Conservation (phyloP, 2,797 vertebrate genomes). For the Gadopsis bispinosus region DNA sequence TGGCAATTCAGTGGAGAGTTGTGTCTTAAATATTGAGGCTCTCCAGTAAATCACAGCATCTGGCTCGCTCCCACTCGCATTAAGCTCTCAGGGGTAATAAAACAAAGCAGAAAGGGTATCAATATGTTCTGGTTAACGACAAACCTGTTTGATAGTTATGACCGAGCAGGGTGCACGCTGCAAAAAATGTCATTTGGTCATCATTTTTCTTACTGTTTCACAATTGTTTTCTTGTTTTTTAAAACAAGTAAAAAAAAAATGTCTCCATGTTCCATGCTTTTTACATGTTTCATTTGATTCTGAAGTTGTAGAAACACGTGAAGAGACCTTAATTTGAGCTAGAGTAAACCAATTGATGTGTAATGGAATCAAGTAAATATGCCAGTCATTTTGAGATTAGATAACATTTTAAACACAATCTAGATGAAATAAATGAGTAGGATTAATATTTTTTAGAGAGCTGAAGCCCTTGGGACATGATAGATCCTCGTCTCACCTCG, state of each 20-base stretch:
- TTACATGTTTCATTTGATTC: slow-evolving; percentile 3
- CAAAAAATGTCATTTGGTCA: slow-evolving; percentile 48
- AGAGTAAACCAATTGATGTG: neutral
- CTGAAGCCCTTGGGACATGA: slow-evolving; percentile 10
- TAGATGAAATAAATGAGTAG: neutral
- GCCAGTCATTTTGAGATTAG: slow-evolving; percentile 7
- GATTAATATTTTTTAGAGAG: slow-evolving; percentile 27
- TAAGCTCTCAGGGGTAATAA: slow-evolving; percentile 73
- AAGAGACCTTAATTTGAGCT: neutral
- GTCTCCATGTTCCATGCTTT: neutral
- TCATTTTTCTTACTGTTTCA: slow-evolving; percentile 22
- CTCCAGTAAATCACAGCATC: slow-evolving; percentile 72
- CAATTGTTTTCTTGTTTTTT: slow-evolving; percentile 2
- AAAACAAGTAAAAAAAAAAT: neutral
- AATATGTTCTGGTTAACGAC: slow-evolving; percentile 76
- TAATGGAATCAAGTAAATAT: slow-evolving; percentile 1
- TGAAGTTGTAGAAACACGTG: neutral
- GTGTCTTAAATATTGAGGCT: slow-evolving; percentile 72
- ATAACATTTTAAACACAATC: neutral
- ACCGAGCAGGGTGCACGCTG: slow-evolving; percentile 24
- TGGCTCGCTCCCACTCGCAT: slow-evolving; percentile 58
- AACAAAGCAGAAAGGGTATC: slow-evolving; percentile 77
- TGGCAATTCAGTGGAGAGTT: slow-evolving; percentile 56
- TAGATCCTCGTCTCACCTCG: slow-evolving; percentile 86
- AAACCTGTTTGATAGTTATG: slow-evolving; percentile 73